Percentiles rank a stretch among this genome's conserved stretches.
phyloP scores from a whole-genome alignment of 2,797 vertebrate species.

The Halcyon leucocephala region DNA sequence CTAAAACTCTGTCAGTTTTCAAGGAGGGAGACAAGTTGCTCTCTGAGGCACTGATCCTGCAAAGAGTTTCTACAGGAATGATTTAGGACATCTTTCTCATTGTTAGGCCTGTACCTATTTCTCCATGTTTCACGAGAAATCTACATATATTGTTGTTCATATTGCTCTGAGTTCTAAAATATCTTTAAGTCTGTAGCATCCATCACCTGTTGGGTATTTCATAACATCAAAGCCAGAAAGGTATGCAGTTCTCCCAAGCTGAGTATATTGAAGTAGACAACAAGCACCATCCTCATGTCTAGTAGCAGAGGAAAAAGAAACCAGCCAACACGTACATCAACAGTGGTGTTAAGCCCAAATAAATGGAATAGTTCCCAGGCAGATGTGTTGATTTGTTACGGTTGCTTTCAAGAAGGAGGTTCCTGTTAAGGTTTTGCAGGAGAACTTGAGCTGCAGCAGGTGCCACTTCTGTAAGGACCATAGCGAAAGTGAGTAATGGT shows the following conservation, averaged over 20 bases:
- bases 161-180: background rate
- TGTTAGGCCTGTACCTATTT: background rate
- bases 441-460: background rate
- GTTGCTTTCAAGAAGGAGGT: background rate
- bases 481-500: background rate
- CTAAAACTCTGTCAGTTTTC: background rate
- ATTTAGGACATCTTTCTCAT: background rate
- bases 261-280: background rate
- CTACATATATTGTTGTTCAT: background rate
- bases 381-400: background rate
- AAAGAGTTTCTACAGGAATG: background rate
- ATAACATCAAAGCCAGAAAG: background rate
- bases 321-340: background rate
- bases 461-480: background rate
- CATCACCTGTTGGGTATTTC: background rate
- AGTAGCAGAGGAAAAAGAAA: background rate
- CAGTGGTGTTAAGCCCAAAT: background rate
- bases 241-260: background rate
- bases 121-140: background rate
- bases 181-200: background rate
- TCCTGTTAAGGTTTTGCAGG: background rate
- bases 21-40: background rate
- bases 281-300: rapidly evolving
- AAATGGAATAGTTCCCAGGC: background rate
- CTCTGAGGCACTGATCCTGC: background rate